A percentile compares a stretch with the other conserved stretches of the same genome.
phyloP scores from a whole-genome alignment of 2,888 invertebrate species.

The Ceramica pisi region DNA sequence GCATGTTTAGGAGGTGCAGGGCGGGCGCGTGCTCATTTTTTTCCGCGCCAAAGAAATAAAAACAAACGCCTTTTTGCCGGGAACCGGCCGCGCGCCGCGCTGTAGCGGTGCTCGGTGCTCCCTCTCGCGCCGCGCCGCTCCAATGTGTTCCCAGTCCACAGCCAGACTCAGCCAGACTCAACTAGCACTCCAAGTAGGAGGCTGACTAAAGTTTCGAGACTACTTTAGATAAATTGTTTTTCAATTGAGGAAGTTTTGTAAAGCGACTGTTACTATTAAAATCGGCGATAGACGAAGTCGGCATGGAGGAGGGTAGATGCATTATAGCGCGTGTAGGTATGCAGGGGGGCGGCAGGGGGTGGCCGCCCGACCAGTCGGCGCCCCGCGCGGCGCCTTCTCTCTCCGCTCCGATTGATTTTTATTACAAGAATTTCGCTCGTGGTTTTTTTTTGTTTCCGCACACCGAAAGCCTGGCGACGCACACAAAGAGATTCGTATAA shows the following conservation, averaged over 20 bases:
- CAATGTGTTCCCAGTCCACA: conserved; percentile 21
- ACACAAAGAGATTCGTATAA: conserved; percentile 89
- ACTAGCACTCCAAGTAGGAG: conserved; percentile 15
- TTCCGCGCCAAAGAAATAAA: conserved; percentile 90
- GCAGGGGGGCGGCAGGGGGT: conserved; percentile 73
- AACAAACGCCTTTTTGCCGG: conserved; percentile 89
- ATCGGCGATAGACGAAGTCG: conserved; percentile 44
- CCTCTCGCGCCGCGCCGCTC: conserved; percentile 45
- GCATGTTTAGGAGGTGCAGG: conserved; percentile 91
- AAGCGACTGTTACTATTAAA: conserved; percentile 41
- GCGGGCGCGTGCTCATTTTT: conserved; percentile 90
- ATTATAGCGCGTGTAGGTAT: conserved; percentile 81
- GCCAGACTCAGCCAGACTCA: conserved; percentile 35
- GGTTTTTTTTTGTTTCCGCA: conserved; percentile 89
- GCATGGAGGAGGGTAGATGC: conserved; percentile 81
- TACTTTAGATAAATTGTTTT: conserved; percentile 37
- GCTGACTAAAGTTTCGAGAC: conserved; percentile 19
- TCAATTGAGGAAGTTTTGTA: conserved; percentile 41
- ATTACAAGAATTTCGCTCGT: conserved; percentile 90
- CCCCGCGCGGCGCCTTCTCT: conserved; percentile 89
- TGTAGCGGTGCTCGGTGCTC: conserved; percentile 58
- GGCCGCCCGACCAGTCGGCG: conserved; percentile 86
- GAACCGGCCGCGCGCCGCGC: conserved; percentile 79
- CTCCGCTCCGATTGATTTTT: conserved; percentile 91
- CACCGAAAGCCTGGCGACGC: conserved; percentile 83